phyloP scores from a whole-genome alignment of 2,888 invertebrate species.

The Thera obeliscata region DNA sequence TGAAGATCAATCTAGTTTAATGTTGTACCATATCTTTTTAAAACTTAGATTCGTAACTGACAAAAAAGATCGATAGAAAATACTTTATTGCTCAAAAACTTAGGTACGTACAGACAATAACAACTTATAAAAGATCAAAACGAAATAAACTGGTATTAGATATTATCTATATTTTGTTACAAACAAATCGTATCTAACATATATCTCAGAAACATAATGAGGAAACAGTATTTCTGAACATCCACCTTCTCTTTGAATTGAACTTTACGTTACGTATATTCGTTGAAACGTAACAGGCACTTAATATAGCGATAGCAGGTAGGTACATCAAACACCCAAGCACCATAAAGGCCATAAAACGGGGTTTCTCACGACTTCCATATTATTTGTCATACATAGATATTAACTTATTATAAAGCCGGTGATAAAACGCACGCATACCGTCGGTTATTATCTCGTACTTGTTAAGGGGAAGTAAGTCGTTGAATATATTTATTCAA shows the following conservation, averaged over 20 bases:
- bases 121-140: too few relatives aligned
- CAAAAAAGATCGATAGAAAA: too few relatives aligned
- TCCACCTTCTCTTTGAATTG: neutral
- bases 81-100: too few relatives aligned
- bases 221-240: neutral
- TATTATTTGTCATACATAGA: constrained; percentile 46
- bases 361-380: constrained; percentile 34
- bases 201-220: neutral
- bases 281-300: constrained; percentile 9
- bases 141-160: too few relatives aligned
- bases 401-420: constrained; percentile 47
- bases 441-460: constrained; percentile 45
- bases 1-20: too few relatives aligned
- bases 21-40: too few relatives aligned
- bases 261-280: constrained; percentile 6
- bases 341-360: constrained; percentile 38
- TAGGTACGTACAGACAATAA: too few relatives aligned
- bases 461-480: constrained; percentile 35
- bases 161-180: too few relatives aligned
- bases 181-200: neutral
- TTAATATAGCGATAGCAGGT: constrained; percentile 16
- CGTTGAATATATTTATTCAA: constrained; percentile 22
- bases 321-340: constrained; percentile 30
- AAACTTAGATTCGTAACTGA: too few relatives aligned
- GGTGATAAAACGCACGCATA: constrained; percentile 49